phyloP scores from a whole-genome alignment of 2,888 invertebrate species.

The Agrochola circellaris region DNA sequence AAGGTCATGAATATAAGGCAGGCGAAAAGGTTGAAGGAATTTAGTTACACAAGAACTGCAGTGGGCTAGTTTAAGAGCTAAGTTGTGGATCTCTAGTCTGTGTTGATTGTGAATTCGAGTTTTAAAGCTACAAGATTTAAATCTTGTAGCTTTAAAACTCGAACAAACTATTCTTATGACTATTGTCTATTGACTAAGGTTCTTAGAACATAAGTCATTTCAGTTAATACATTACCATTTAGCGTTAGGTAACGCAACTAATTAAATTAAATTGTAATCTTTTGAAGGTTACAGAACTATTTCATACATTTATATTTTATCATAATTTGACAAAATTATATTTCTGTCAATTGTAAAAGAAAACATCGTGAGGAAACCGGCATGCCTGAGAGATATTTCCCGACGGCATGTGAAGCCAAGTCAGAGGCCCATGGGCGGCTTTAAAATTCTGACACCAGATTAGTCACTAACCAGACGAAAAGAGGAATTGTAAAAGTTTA shows the following conservation, averaged over 20 bases:
- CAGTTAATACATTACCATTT: too few relatives aligned
- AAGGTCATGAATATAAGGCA: conserved; percentile 49
- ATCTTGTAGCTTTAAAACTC: too few relatives aligned
- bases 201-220: neutral
- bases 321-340: neutral
- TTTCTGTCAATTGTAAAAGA: neutral
- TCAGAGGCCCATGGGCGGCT: too few relatives aligned
- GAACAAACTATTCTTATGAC: too few relatives aligned
- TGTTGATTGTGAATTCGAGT: neutral
- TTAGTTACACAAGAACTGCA: conserved; percentile 49
- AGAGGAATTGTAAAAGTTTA: neutral
- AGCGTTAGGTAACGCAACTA: neutral
- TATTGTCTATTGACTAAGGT: too few relatives aligned
- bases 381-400: too few relatives aligned
- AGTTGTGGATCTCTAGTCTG: neutral
- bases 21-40: conserved; percentile 37
- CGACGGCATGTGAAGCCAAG: too few relatives aligned
- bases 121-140: neutral
- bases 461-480: too few relatives aligned
- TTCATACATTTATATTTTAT: neutral
- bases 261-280: neutral
- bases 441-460: too few relatives aligned
- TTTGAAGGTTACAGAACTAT: neutral
- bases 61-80: neutral
- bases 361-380: too few relatives aligned